Percentiles rank a stretch among this genome's conserved stretches.
Conservation (phyloP, 2,888 invertebrate genomes). For the Metacarcinus magister region DNA sequence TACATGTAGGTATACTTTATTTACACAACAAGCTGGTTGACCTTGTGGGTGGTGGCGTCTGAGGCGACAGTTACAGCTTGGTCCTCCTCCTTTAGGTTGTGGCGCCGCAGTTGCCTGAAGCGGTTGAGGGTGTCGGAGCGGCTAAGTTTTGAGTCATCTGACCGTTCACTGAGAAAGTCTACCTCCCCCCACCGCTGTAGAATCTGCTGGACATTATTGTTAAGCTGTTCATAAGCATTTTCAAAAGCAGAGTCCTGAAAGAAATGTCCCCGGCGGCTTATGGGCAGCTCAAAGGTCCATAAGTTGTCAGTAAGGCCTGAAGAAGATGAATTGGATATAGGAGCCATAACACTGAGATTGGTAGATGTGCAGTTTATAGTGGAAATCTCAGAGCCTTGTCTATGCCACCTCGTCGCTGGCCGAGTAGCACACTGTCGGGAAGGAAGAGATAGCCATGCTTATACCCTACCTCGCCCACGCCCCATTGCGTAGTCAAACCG, state of each 20-base stretch:
- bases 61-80: constrained; percentile 50
- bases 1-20: background rate
- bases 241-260: constrained; percentile 34
- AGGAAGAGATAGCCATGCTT: background rate
- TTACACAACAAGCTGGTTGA: background rate
- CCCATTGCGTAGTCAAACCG: background rate
- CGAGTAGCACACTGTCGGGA: background rate
- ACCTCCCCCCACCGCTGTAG: constrained; percentile 4
- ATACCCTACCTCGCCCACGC: constrained; percentile 23
- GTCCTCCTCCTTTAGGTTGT: constrained; percentile 53
- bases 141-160: background rate
- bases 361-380: background rate
- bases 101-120: constrained; percentile 21
- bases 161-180: background rate
- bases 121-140: background rate
- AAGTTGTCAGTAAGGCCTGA: background rate
- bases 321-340: background rate
- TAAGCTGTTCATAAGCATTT: background rate
- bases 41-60: constrained; percentile 21
- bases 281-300: constrained; percentile 33
- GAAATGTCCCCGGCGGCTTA: constrained; percentile 20
- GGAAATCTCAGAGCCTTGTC: background rate
- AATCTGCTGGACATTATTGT: background rate
- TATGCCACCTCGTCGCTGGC: background rate
- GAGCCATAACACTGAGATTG: background rate